These are phyloP conservation scores for Macrobrachium nipponense DNA, from an alignment of 1,140 invertebrate species.

Conservation along the genomic window DNA sequence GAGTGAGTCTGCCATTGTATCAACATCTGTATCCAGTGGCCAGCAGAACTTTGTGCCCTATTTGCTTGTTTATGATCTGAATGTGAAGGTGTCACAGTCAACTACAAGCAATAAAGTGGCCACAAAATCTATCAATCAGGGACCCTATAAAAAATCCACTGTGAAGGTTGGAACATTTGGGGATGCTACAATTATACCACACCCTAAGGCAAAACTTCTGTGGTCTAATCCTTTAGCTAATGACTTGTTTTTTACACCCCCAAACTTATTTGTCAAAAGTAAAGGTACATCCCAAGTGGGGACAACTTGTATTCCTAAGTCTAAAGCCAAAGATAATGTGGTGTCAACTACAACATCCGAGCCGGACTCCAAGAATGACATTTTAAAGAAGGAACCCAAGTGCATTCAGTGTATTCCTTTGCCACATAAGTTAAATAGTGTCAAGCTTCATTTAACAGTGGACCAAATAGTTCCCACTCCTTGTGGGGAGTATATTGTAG, in stretches of 20 bases:
- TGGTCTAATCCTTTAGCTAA: conserved; percentile 42
- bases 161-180: conserved; percentile 49
- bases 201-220: conserved; percentile 42
- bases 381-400: conserved; percentile 55
- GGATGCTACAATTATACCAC: conserved; percentile 34
- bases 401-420: conserved; percentile 60
- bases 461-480: conserved; percentile 41
- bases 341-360: conserved; percentile 12
- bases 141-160: conserved; percentile 58
- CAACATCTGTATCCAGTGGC: conserved; percentile 23
- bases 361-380: conserved; percentile 42
- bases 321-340: conserved; percentile 53
- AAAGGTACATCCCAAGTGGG: conserved; percentile 40
- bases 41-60: conserved; percentile 61
- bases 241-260: conserved; percentile 50
- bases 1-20: conserved; percentile 34
- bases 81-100: conserved; percentile 29
- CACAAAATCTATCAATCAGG: conserved; percentile 35
- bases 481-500: conserved; percentile 54
- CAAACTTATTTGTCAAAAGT: conserved; percentile 52
- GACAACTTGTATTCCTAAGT: conserved; percentile 25
- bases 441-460: conserved; percentile 47
- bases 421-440: conserved; percentile 50
- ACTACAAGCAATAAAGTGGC: conserved; percentile 42
- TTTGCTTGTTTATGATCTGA: conserved; percentile 56